phyloP scores from a whole-genome alignment of 2,888 invertebrate genomes.

The Xestia xanthographa region DNA sequence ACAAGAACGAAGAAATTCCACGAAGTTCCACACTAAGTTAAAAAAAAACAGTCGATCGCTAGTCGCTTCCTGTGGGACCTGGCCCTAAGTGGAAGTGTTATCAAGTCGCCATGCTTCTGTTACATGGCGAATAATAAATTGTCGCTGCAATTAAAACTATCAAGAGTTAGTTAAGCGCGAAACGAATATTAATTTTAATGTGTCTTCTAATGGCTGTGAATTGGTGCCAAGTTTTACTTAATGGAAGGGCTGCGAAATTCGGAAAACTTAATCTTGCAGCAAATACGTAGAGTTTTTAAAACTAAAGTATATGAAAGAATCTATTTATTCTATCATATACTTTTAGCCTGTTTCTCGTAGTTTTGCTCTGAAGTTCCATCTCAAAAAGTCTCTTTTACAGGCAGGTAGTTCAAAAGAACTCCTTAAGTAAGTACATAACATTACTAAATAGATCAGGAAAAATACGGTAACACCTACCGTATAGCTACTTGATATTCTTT shows the following conservation, averaged over 20 bases:
- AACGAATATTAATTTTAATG: slow-evolving; percentile 59
- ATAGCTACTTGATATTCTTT: slow-evolving; percentile 15
- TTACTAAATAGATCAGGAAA: not conserved
- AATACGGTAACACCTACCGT: not conserved
- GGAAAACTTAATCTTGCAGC: not conserved
- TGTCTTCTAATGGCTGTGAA: slow-evolving; percentile 47
- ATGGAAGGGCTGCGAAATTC: slow-evolving; percentile 8
- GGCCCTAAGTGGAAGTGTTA: slow-evolving; percentile 1
- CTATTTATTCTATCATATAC: too few species aligned
- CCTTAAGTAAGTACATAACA: too few species aligned
- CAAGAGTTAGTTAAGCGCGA: slow-evolving; percentile 36
- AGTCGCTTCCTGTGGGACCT: not conserved
- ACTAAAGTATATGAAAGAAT: too few species aligned
- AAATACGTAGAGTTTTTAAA: not conserved
- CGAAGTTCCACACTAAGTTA: too few species aligned
- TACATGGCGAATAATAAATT: slow-evolving; percentile 32
- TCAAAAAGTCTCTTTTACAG: not conserved
- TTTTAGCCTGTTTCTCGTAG: not conserved
- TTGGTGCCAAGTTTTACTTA: slow-evolving; percentile 30
- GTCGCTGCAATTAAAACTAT: slow-evolving; percentile 49
- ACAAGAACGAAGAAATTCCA: not conserved
- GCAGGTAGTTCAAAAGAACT: not conserved
- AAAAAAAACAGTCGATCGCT: not conserved
- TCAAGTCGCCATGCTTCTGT: slow-evolving; percentile 1
- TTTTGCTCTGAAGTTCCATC: not conserved